phyloP scores from a whole-genome alignment of 2,888 invertebrate genomes.

The Caenorhabditis parvicauda region DNA sequence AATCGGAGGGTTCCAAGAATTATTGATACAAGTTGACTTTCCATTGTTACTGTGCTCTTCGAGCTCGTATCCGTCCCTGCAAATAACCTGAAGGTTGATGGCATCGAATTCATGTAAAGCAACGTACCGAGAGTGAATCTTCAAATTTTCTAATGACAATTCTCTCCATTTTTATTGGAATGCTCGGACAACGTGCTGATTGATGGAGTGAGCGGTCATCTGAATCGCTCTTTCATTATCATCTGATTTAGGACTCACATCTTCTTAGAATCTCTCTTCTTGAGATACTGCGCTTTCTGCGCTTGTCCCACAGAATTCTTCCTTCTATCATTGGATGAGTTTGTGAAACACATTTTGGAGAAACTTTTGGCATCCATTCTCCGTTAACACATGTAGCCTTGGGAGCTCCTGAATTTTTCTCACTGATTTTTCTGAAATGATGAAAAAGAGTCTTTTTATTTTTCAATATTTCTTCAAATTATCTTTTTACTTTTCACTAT shows the following conservation, averaged over 20 bases:
- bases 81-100: constrained; percentile 56
- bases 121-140: constrained; percentile 22
- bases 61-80: constrained; percentile 49
- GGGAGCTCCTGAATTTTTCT: constrained; percentile 53
- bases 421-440: background rate
- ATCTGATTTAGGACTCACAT: background rate
- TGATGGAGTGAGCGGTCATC: background rate
- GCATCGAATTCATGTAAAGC: background rate
- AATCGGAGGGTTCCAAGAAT: constrained; percentile 85
- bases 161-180: constrained; percentile 14
- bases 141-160: constrained; percentile 19
- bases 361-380: constrained; percentile 57
- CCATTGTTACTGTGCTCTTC: constrained; percentile 59
- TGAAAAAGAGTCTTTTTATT: background rate
- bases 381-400: constrained; percentile 62
- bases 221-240: background rate
- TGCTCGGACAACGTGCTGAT: constrained; percentile 9
- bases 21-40: constrained; percentile 83
- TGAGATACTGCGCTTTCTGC: constrained; percentile 24
- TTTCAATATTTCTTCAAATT: background rate
- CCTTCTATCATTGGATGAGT: constrained; percentile 61
- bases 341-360: constrained; percentile 58
- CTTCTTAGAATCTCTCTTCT: background rate
- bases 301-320: constrained; percentile 58
- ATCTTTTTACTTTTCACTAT: background rate